Percentiles rank a stretch among this genome's conserved stretches.
These are phyloP conservation scores for Anguilla anguilla DNA, from an alignment of 2,797 vertebrate species.

Conservation along the genomic window DNA sequence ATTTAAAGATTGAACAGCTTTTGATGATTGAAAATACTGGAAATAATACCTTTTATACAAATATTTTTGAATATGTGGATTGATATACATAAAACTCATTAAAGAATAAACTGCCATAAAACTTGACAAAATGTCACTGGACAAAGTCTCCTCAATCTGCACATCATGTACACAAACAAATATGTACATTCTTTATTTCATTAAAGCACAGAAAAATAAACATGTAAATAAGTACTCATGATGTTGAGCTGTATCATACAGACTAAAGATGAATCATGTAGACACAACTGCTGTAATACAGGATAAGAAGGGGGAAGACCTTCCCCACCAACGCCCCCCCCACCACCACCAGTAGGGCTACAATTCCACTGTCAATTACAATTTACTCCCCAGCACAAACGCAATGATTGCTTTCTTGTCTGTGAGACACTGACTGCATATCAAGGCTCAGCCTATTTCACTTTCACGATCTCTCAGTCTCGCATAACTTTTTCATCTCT, in stretches of 20 bases:
- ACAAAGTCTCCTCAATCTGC: neutral
- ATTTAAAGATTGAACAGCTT: neutral
- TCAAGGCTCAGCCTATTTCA: too few species aligned
- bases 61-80: neutral
- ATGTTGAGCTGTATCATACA: neutral
- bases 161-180: neutral
- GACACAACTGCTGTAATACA: neutral
- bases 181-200: neutral
- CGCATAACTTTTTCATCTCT: neutral
- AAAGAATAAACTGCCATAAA: neutral
- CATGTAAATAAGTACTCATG: neutral
- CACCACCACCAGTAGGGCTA: neutral
- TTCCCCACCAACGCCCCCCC: too few species aligned
- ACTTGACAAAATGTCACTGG: too few species aligned
- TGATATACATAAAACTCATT: neutral
- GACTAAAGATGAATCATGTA: neutral
- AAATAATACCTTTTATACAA: neutral
- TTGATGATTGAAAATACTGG: slow-evolving; percentile 1
- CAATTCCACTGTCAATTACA: neutral
- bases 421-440: neutral
- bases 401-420: too few species aligned
- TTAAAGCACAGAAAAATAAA: neutral
- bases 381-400: neutral
- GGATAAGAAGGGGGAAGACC: too few species aligned
- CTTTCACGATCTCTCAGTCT: neutral